A percentile compares a stretch with the other conserved stretches of the same genome.
These are phyloP conservation scores for Drosophila seguyi DNA, from an alignment of 1,140 invertebrate genomes.

Conservation along the genomic window DNA sequence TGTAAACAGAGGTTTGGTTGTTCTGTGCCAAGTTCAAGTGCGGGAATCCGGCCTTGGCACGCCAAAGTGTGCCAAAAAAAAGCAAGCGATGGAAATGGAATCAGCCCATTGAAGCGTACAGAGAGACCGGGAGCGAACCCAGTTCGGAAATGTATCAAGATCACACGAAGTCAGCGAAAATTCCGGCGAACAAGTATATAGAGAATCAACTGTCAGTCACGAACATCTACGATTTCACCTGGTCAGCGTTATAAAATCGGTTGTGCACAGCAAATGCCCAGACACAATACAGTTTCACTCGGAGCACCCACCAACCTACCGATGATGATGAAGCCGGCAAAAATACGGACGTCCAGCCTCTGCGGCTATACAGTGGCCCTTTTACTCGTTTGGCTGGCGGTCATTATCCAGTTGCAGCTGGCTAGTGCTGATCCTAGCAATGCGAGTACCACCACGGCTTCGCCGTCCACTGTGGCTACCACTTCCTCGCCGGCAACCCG, in stretches of 20 bases:
- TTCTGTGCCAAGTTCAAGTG: constrained; percentile 67
- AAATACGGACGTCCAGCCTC: constrained; percentile 25
- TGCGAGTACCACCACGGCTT: constrained; percentile 8
- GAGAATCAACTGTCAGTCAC: constrained; percentile 71
- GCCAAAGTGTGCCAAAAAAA: constrained; percentile 64
- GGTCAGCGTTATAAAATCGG: constrained; percentile 74
- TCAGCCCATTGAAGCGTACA: constrained; percentile 33
- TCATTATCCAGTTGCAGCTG: constrained; percentile 35
- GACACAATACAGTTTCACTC: constrained; percentile 49
- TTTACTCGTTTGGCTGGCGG: constrained; percentile 43
- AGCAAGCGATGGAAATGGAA: constrained; percentile 13
- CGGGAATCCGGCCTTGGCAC: constrained; percentile 62
- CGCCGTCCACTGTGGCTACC: constrained; percentile 8
- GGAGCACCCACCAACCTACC: constrained; percentile 20
- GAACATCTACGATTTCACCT: constrained; percentile 75
- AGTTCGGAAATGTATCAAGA: constrained; percentile 75
- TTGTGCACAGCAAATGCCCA: constrained; percentile 25
- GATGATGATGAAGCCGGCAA: constrained; percentile 44
- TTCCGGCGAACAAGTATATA: constrained; percentile 59
- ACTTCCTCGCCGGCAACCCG: constrained; percentile 12
- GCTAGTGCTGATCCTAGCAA: constrained; percentile 5
- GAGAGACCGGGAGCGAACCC: constrained; percentile 37
- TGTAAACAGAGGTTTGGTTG: constrained; percentile 32
- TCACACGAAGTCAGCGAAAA: constrained; percentile 73
- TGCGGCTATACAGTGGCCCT: constrained; percentile 32